Evolutionary conservation across 2,797 vertebrate genomes (phyloP).

Genomic region (Phoxinus dragarum): DNA sequence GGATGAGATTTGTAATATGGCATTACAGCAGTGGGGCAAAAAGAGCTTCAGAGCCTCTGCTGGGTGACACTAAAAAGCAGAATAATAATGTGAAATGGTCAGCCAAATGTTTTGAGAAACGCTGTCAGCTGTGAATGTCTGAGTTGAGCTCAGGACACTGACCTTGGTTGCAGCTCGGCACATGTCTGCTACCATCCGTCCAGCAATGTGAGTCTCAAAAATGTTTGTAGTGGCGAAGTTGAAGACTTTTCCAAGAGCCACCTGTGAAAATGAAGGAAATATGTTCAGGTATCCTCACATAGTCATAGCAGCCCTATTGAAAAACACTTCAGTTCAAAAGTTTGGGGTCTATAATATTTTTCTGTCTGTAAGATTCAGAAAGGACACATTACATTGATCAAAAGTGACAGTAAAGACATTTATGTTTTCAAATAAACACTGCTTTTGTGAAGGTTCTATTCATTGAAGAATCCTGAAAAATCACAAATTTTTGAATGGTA

Average conservation of each 20-base stretch:
- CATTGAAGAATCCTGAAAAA: not conserved
- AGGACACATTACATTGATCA: not conserved
- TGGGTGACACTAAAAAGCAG: conserved; percentile 86
- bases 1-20: conserved; percentile 91
- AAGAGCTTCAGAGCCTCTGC: conserved; percentile 92
- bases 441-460: too few relatives aligned
- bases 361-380: not conserved
- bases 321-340: not conserved
- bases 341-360: not conserved
- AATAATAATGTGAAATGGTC: conserved; percentile 19
- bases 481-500: not conserved
- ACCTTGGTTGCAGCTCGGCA: conserved; percentile 96
- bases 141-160: conserved; percentile 49
- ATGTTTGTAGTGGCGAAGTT: conserved; percentile 96
- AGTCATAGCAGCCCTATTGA: not conserved
- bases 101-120: not conserved
- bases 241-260: conserved; percentile 94
- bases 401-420: not conserved
- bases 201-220: conserved; percentile 96
- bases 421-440: not conserved
- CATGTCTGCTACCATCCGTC: conserved; percentile 97
- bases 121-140: not conserved
- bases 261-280: conserved; percentile 72
- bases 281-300: not conserved
- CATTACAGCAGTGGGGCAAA: conserved; percentile 92